These are phyloP conservation scores for Centropus unirufus DNA, from an alignment of 2,113 vertebrate genomes.

Conservation along the genomic window DNA sequence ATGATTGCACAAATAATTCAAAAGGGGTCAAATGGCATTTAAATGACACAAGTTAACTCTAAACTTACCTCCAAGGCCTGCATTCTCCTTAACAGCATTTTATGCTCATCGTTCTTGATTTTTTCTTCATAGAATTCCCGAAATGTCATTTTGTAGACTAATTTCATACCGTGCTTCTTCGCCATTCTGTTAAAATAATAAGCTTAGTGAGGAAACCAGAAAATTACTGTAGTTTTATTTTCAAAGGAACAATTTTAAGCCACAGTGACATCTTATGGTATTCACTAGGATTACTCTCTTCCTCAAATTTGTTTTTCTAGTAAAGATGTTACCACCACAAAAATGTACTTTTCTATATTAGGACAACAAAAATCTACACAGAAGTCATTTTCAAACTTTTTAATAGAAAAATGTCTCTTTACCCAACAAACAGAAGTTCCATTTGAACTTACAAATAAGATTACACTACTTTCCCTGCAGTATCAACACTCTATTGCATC, in stretches of 20 bases:
- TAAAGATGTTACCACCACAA: not conserved
- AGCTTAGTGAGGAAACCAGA: not conserved
- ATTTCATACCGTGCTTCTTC: conserved; percentile 91
- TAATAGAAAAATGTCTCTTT: not conserved
- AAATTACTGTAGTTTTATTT: not conserved
- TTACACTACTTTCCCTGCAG: not conserved
- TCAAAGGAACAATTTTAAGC: not conserved
- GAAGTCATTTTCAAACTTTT: not conserved
- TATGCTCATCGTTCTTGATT: conserved; percentile 86
- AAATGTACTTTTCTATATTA: not conserved
- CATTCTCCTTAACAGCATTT: conserved; percentile 90
- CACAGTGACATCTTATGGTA: conserved; percentile 63
- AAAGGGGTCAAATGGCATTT: not conserved
- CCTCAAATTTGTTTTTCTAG: not conserved
- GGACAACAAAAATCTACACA: not conserved
- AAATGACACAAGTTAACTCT: not conserved
- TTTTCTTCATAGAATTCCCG: conserved; percentile 92
- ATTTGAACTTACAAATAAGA: not conserved
- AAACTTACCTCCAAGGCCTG: conserved; percentile 87
- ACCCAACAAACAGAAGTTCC: not conserved
- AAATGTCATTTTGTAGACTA: conserved; percentile 91
- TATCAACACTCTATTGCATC: not conserved
- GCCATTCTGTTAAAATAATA: conserved; percentile 86
- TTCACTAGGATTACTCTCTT: conserved; percentile 1
- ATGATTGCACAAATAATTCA: not conserved